Evolutionary conservation across 2,797 vertebrate species (phyloP).

Genomic region (Schizothorax lantsangensis): DNA sequence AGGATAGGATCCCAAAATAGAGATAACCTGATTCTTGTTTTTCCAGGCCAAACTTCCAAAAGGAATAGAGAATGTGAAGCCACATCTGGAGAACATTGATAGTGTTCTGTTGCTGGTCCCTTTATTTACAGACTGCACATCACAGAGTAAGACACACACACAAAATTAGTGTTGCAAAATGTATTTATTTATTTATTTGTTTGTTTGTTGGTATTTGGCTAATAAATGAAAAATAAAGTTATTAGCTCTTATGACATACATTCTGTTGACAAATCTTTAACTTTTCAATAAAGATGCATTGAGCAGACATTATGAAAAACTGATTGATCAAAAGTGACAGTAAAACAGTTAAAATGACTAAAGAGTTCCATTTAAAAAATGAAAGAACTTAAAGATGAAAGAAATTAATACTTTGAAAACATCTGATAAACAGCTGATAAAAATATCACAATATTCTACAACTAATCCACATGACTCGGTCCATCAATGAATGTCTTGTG

Average conservation of each 20-base stretch:
- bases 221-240: not conserved
- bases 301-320: not conserved
- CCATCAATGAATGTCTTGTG: too few relatives aligned
- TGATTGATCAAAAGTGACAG: not conserved
- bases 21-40: slow-evolving; percentile 18
- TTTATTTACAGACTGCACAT: slow-evolving; percentile 63
- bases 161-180: not conserved
- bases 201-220: not conserved
- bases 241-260: not conserved
- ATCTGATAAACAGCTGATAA: too few relatives aligned
- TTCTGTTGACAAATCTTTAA: not conserved
- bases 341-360: not conserved
- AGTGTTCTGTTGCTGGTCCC: slow-evolving; percentile 62
- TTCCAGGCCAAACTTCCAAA: slow-evolving; percentile 64
- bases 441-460: too few relatives aligned
- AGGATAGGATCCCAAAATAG: not conserved
- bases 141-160: slow-evolving; percentile 52
- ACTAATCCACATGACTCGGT: too few relatives aligned
- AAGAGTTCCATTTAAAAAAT: too few relatives aligned
- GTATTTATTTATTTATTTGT: not conserved
- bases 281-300: not conserved
- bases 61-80: slow-evolving; percentile 60
- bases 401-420: not conserved
- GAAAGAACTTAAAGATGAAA: too few relatives aligned
- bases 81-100: slow-evolving; percentile 64